Evolutionary conservation across 2,113 vertebrate genomes (phyloP), one percentile per base, ranked within the genome.

Genomic region (Hipposideros armiger): DNA sequence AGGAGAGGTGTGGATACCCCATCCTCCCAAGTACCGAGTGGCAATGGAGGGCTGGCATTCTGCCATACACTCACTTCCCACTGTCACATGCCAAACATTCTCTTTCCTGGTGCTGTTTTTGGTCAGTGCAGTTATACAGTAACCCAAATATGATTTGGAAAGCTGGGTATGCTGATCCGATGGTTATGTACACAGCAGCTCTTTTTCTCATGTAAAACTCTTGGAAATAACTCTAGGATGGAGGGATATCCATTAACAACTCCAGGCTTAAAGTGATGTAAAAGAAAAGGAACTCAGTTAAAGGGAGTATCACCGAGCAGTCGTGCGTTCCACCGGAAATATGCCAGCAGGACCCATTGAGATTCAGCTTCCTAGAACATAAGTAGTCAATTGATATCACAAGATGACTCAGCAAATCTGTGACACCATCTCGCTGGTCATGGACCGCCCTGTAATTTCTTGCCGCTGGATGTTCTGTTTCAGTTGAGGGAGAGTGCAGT

Each of bases 401-500:
- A 52, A 13, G 28, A 28, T 58, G 94, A 93, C 85, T 95, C 96
- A 32, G 58, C 1, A 0, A 54, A 84, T 60, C 74, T 78, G 7
- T 52, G 69, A 81, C 72, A 13, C 36, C 72, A 69, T 60, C 81
- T 28, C 69, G 60, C 62, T 11, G 45, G 66, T 58, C 24, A n/a
- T 22, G 54, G 22, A 10, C 28, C 19, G 45, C 67, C 42, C 88
- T 92, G 74, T 42, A 76, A 30, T 88, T 95, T 92, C 67, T 30
- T 22, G 90, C 83, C 73, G 47, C 92, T 54, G n/a, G 97, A 88
- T 30, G 58, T 86, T 87, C 97, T 20, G 45, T 1, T 54, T 0
- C 81, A 84, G 97, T 60, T 73, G 94, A 95, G 47, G 94, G 4
- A 67, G 66, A 89, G 97, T 4, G 95, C 94, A 76, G 76, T 36